phyloP scores from a whole-genome alignment of 2,113 vertebrate species.

The Varanus komodoensis region DNA sequence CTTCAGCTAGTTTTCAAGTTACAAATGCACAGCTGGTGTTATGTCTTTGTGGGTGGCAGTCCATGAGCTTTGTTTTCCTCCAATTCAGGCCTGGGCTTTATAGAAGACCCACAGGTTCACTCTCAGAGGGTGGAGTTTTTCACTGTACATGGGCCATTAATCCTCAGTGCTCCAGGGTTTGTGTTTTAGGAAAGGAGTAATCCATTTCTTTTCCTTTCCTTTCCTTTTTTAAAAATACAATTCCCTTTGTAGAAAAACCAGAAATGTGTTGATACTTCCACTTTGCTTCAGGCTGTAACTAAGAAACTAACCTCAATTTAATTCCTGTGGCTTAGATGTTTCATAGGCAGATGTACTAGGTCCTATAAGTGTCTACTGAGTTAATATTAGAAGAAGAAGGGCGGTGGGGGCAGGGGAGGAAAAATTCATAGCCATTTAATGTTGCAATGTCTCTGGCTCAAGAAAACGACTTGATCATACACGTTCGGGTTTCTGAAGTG shows the following conservation, averaged over 20 bases:
- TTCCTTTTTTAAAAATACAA: not conserved
- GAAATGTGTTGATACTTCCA: constrained; percentile 17
- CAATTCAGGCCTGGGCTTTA: constrained; percentile 19
- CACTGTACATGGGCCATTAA: not conserved
- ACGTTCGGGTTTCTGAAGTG: constrained; percentile 49
- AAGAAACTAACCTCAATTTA: constrained; percentile 33
- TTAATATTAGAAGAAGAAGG: constrained; percentile 24
- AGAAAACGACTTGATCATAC: constrained; percentile 16
- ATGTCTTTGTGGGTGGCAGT: not conserved
- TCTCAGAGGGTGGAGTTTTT: not conserved
- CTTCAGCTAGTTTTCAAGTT: constrained; percentile 1
- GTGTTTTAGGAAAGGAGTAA: constrained; percentile 13
- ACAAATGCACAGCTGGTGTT: not conserved
- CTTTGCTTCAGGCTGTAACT: constrained; percentile 27
- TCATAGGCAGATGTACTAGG: constrained; percentile 4
- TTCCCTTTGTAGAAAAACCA: not conserved
- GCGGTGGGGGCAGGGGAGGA: not conserved
- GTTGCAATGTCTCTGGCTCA: not conserved
- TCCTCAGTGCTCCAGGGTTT: constrained; percentile 1
- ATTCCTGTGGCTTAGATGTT: constrained; percentile 26
- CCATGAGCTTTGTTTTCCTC: not conserved
- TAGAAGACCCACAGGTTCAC: not conserved
- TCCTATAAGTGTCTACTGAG: constrained; percentile 21
- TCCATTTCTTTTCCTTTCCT: not conserved
- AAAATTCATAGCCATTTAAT: not conserved